A percentile compares a stretch with the other conserved stretches of the same genome.
Evolutionary conservation across 2,888 invertebrate species (phyloP).

Genomic region (Aporophyla nigra): DNA sequence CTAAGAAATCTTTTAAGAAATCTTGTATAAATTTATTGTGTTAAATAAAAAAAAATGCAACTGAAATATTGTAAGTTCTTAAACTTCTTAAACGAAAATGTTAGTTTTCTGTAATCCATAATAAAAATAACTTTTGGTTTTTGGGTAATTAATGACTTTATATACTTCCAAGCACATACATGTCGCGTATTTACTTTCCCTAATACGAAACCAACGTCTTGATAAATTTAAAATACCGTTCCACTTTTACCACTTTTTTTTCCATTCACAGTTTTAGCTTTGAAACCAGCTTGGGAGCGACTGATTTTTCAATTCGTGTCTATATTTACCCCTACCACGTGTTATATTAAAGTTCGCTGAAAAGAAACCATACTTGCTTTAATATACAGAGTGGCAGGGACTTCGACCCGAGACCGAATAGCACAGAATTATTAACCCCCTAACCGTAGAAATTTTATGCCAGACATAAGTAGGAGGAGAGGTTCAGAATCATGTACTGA

Average conservation of each 20-base stretch:
- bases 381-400: no score
- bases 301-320: no score
- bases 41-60: no score
- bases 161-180: not conserved
- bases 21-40: not conserved
- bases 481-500: no score
- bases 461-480: no score
- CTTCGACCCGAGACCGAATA: no score
- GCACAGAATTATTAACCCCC: no score
- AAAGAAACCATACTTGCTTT: no score
- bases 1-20: not conserved
- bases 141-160: no score
- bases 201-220: not conserved
- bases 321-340: no score
- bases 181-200: not conserved
- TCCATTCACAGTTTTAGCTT: not conserved
- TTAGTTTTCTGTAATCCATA: not conserved
- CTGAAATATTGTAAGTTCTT: not conserved
- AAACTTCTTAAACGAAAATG: not conserved
- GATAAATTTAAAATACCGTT: not conserved
- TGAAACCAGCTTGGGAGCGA: not conserved
- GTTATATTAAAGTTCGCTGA: no score
- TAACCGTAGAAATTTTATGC: no score
- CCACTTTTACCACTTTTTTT: not conserved
- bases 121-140: not conserved